phyloP scores from a whole-genome alignment of 2,888 invertebrate species.

The Drosophila villosipedis region DNA sequence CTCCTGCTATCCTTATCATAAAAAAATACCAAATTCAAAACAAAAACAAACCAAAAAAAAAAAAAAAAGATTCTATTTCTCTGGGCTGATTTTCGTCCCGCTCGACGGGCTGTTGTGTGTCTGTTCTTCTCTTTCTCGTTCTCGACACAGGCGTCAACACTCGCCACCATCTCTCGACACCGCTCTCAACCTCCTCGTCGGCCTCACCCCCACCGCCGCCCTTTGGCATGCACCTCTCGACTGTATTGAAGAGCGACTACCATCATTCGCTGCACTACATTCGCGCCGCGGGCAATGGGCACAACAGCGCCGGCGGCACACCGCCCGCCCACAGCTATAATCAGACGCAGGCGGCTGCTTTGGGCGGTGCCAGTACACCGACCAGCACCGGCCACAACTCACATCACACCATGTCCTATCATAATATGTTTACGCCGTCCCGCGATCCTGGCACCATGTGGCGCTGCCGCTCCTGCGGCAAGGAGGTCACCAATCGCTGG shows the following conservation, averaged over 20 bases:
- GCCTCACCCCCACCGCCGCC: constrained; percentile 83
- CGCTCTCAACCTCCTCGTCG: constrained; percentile 83
- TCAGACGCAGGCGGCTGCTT: constrained; percentile 60
- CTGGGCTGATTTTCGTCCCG: constrained; percentile 86
- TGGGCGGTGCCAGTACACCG: constrained; percentile 59
- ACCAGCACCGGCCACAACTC: constrained; percentile 79
- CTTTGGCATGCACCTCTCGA: constrained; percentile 83
- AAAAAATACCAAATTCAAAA: constrained; percentile 58
- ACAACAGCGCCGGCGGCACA: constrained; percentile 62
- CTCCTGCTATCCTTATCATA: constrained; percentile 61
- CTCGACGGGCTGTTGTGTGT: constrained; percentile 85
- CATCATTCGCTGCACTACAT: constrained; percentile 83
- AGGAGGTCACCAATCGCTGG: constrained; percentile 95
- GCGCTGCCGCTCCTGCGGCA: constrained; percentile 93
- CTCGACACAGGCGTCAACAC: constrained; percentile 84
- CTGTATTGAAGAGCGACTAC: constrained; percentile 83
- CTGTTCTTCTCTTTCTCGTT: constrained; percentile 85
- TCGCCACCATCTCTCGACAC: constrained; percentile 83
- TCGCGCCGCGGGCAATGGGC: constrained; percentile 75
- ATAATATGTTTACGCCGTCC: constrained; percentile 93
- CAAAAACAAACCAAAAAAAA: constrained; percentile 46
- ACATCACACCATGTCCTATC: constrained; percentile 89
- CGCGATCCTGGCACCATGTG: constrained; percentile 90
- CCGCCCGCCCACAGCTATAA: constrained; percentile 74
- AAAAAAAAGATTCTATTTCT: constrained; percentile 74